phyloP scores from a whole-genome alignment of 1,140 invertebrate genomes.

The Nomia melanderi region DNA sequence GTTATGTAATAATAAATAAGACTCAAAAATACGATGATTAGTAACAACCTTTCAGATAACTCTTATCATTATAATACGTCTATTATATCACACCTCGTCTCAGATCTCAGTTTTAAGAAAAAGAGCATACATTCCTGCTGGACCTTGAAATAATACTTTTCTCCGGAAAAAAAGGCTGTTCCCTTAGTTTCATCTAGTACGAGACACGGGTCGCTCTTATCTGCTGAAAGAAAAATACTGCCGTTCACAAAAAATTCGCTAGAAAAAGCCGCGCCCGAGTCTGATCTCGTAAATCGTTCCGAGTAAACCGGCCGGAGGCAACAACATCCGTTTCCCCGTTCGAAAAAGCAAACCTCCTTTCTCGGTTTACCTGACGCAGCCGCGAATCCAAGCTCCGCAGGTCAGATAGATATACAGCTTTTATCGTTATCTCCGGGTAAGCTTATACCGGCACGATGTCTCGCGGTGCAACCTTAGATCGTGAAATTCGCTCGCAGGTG shows the following conservation, averaged over 20 bases:
- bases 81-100: too few relatives aligned
- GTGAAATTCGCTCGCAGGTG: slow-evolving; percentile 33
- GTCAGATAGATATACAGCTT: background rate
- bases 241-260: too few relatives aligned
- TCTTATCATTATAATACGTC: too few relatives aligned
- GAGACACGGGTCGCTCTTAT: too few relatives aligned
- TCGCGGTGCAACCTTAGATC: slow-evolving; percentile 4
- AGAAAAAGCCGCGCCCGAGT: too few relatives aligned
- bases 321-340: slow-evolving; percentile 3
- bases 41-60: too few relatives aligned
- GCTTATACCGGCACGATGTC: slow-evolving; percentile 26
- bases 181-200: too few relatives aligned
- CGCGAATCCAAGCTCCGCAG: slow-evolving; percentile 15
- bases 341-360: slow-evolving; percentile 23
- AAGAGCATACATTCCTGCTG: too few relatives aligned
- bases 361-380: slow-evolving; percentile 41
- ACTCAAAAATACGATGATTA: too few relatives aligned
- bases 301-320: slow-evolving; percentile 10
- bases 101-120: too few relatives aligned
- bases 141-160: too few relatives aligned
- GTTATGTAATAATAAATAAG: too few relatives aligned
- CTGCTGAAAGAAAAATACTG: background rate
- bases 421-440: slow-evolving; percentile 52
- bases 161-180: background rate
- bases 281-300: background rate